Conservation (phyloP, 2,797 vertebrate genomes). For the Myripristis murdjan region DNA sequence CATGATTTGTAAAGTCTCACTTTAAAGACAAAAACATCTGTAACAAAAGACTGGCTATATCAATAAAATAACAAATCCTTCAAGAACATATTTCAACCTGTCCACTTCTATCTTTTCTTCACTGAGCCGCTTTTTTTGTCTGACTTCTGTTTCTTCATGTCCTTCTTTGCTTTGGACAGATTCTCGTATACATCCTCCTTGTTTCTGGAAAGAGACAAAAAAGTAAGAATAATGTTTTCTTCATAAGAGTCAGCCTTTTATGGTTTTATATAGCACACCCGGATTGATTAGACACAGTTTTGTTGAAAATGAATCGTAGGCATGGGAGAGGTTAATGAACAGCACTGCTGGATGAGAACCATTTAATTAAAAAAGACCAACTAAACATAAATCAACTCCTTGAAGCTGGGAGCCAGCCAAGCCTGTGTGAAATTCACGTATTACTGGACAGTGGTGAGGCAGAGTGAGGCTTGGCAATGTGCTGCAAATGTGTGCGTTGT, state of each 20-base stretch:
- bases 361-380: conserved; percentile 29
- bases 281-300: conserved; percentile 17
- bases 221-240: conserved; percentile 16
- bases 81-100: conserved; percentile 9
- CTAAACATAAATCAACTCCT: conserved; percentile 18
- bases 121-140: conserved; percentile 92
- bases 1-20: conserved; percentile 15
- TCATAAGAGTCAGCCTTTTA: not conserved
- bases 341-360: conserved; percentile 11
- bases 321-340: conserved; percentile 20
- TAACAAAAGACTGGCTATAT: conserved; percentile 56
- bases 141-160: conserved; percentile 88
- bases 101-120: conserved; percentile 88
- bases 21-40: conserved; percentile 24
- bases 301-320: not conserved
- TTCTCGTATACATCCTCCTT: conserved; percentile 94
- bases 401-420: conserved; percentile 43
- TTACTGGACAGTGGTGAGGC: not conserved
- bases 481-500: not conserved
- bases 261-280: not conserved
- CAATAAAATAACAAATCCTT: conserved; percentile 64
- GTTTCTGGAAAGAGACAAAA: conserved; percentile 80
- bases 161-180: conserved; percentile 89
- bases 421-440: not conserved
- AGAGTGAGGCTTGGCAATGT: not conserved